phyloP scores from a whole-genome alignment of 2,888 invertebrate genomes.

The Patella caerulea region DNA sequence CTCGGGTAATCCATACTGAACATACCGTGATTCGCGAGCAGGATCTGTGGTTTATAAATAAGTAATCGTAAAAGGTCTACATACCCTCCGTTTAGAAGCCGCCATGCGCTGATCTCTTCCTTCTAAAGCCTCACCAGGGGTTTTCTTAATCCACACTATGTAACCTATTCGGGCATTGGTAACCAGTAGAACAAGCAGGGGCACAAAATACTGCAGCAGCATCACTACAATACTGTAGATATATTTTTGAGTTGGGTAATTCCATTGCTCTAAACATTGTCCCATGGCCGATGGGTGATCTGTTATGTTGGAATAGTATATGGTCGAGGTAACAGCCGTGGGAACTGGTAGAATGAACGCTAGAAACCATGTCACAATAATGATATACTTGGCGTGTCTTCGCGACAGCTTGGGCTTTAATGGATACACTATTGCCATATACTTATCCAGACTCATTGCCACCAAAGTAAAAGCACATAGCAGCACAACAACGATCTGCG shows the following conservation, averaged over 20 bases:
- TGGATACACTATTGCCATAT: slow-evolving; percentile 91
- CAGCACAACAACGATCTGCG: slow-evolving; percentile 76
- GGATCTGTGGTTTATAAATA: not conserved
- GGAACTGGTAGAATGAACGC: slow-evolving; percentile 87
- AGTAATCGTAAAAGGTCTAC: slow-evolving; percentile 26
- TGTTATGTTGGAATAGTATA: slow-evolving; percentile 27
- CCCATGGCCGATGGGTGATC: not conserved
- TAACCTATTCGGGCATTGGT: slow-evolving; percentile 89
- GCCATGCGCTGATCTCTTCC: slow-evolving; percentile 86
- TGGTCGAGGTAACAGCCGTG: slow-evolving; percentile 81
- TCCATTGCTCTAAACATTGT: slow-evolving; percentile 21
- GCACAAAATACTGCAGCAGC: slow-evolving; percentile 86
- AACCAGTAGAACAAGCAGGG: slow-evolving; percentile 83
- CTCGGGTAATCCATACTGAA: too few species aligned
- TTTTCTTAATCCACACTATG: slow-evolving; percentile 88
- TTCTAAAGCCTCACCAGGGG: slow-evolving; percentile 90
- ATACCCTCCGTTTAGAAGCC: slow-evolving; percentile 88
- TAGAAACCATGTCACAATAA: slow-evolving; percentile 82
- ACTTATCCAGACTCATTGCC: slow-evolving; percentile 93
- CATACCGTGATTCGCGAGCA: too few species aligned
- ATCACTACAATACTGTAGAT: slow-evolving; percentile 78
- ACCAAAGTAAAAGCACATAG: slow-evolving; percentile 92
- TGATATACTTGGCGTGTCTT: slow-evolving; percentile 79
- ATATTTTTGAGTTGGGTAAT: not conserved
- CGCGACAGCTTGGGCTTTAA: slow-evolving; percentile 85